Base-by-base conservation (phyloP, 2,797 vertebrate species). In the Pseudochaenichthys georgianus region DNA sequence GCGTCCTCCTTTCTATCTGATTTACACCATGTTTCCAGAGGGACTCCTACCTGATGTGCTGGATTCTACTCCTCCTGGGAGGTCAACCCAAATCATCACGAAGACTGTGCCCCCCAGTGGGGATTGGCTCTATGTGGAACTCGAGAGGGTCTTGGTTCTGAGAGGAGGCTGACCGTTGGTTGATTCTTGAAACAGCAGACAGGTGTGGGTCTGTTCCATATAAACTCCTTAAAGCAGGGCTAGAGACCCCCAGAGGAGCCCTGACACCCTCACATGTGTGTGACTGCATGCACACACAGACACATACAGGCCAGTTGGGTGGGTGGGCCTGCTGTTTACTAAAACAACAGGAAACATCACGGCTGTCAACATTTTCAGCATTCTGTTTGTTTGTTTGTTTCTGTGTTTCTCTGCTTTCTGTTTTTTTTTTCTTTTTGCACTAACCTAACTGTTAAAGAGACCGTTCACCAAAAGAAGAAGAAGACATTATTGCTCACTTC, bases 271-370 rank as follows among this genome's bases (percentile, higher is more conserved):
- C 57, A 77, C 75, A 75, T 76, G 75, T 62, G 74, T 80, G 60
- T 31, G 54, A 70, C 62, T 52, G 48, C 64, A 59, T 4, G 3
- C 57, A 58, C 66, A 58, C 64, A 57, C 71, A 82, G 65, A 58
- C 60, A 69, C 41, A 71, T 11, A 17, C 5, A 38, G n/a, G 42
- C 80, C 13, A 45, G 72, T 46, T 89, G 90, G 92, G 88, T 89
- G 90, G 92, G 88, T 92, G 87, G 88, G 85, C 89, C 75, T 47
- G 55, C 68, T 89, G 84, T 91, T 93, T 88, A 73, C 73, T 86
- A 69, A 90, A 52, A 90, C 86, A 92, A 89, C 90, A 92, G 86
- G 84, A 92, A 88, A 78, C 62, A 70, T 84, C 80, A 74, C 1
- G 46, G 15, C 74, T 81, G 82, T 81, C 87, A 88, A 82, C 78